These are phyloP conservation scores for Allobates femoralis DNA, from an alignment of 2,797 vertebrate species.

Conservation along the genomic window DNA sequence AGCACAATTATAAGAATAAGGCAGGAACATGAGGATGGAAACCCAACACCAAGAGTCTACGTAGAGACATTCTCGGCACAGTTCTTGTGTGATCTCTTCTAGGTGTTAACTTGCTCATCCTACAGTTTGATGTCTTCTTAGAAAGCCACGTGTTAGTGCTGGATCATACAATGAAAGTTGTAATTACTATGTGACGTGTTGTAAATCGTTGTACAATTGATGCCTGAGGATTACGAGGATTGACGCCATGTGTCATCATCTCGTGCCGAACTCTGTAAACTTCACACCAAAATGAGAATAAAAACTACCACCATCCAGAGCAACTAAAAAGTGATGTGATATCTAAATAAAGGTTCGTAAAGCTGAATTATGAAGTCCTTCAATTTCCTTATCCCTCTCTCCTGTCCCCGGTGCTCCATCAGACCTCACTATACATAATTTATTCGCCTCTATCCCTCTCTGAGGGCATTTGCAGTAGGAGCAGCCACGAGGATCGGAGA, in stretches of 20 bases:
- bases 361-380: too few species aligned
- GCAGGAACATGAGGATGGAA: background rate
- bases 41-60: background rate
- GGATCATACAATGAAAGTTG: background rate
- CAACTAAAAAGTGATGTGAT: too few species aligned
- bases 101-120: background rate
- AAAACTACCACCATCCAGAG: background rate
- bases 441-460: too few species aligned
- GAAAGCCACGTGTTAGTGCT: background rate
- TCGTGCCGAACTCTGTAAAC: background rate
- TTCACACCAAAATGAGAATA: background rate
- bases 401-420: too few species aligned
- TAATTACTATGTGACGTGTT: background rate
- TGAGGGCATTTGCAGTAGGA: too few species aligned
- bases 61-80: background rate
- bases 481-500: too few species aligned
- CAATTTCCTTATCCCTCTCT: too few species aligned
- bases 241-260: background rate
- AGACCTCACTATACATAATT: too few species aligned
- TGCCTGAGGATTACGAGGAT: background rate
- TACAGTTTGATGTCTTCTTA: background rate
- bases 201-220: background rate
- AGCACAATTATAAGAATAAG: background rate
- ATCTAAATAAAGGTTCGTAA: too few species aligned
- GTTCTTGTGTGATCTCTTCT: background rate